Evolutionary conservation across 2,888 invertebrate genomes (phyloP), one percentile per base, ranked within the genome.

Genomic region (Limnephilus marmoratus): DNA sequence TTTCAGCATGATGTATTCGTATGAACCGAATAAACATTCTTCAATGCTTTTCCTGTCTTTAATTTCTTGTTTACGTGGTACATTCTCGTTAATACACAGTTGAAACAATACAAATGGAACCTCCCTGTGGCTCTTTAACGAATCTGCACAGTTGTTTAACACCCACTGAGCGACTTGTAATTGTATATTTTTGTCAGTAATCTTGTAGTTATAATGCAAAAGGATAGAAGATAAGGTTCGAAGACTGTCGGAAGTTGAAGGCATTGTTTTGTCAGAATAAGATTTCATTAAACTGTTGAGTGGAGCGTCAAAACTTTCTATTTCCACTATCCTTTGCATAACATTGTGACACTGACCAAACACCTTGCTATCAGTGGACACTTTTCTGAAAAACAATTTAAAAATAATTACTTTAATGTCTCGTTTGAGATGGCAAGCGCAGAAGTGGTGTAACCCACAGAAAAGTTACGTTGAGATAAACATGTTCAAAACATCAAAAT

Each of bases 231-330:
- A 95, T 34, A 96, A 94, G 5, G 96, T 96, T 53, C 93, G 94
- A 4, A 96, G 94, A 93, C 95, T 95, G 53, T 94, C 92, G 80
- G 94, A 94, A 31, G 95, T 95, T 7, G 95, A 95, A 4, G 95
- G 95, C 95, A 96, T 95, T 89, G 95, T 95, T 93, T 95, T 95
- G 91, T 96, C 96, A 31, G 94, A 94, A 92, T 96, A 96, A 41
- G 95, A 94, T 94, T 95, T 95, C 34, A 96, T 94, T n/a, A 96
- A 94, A 7, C 95, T 94, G 92, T 95, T 94, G 12, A 95, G 94
- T 83, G 95, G 94, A 91, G 94, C 94, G 93, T 95, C 95, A 90
- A 96, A 94, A 31, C 94, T 93, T 90, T 95, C 94, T 29, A 94
- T 93, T 49, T 94, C 94, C 92, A 96, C 94, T 93, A 96, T 94